Conservation (phyloP, 2,888 invertebrate genomes). For the Ceramica pisi region DNA sequence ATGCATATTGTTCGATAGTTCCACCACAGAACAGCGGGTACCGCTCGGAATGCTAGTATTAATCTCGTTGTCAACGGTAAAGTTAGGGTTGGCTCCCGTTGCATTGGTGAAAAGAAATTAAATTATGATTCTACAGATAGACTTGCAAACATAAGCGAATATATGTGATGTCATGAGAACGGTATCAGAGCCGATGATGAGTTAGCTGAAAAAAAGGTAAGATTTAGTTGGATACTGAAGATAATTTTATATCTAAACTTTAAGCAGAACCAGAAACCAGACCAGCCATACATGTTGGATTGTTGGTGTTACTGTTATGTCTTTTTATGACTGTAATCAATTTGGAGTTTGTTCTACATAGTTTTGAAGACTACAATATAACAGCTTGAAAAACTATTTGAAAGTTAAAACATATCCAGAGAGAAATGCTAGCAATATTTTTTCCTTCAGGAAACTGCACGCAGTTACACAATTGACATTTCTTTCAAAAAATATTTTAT, state of each 20-base stretch:
- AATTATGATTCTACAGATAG: background rate
- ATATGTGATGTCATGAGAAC: background rate
- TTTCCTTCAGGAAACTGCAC: too few species aligned
- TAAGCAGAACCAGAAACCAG: background rate
- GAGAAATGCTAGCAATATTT: background rate
- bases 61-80: conserved; percentile 61
- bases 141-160: background rate
- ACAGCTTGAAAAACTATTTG: background rate
- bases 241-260: background rate
- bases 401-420: too few species aligned
- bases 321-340: background rate
- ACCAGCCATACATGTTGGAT: background rate
- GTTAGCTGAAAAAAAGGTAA: background rate
- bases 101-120: background rate
- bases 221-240: background rate
- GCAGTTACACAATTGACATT: background rate
- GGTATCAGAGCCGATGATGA: too few species aligned
- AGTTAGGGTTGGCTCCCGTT: conserved; percentile 47
- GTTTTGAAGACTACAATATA: background rate
- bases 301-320: background rate
- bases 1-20: conserved; percentile 48
- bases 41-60: conserved; percentile 48
- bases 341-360: background rate
- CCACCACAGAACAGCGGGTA: conserved; percentile 51
- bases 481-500: background rate